Evolutionary conservation across 2,797 vertebrate species (phyloP).

Genomic region (Lerista edwardsae): DNA sequence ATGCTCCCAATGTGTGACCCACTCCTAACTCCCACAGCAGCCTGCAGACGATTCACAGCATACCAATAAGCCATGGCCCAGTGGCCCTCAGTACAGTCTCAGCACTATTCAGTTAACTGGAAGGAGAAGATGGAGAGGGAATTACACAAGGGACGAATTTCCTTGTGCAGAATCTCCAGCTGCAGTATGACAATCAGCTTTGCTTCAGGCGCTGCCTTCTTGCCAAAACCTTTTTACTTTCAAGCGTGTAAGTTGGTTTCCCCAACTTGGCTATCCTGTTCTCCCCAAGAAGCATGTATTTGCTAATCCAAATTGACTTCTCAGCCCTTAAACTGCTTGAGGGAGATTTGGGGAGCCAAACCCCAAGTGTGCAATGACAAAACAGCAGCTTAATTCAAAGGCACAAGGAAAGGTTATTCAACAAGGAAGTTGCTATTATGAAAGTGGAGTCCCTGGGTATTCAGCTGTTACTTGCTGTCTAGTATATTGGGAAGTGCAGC

Average conservation of each 20-base stretch:
- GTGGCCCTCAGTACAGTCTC: too few relatives aligned
- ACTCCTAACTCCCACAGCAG: too few relatives aligned
- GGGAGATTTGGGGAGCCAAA: neutral
- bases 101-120: neutral
- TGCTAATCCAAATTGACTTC: conserved; percentile 39
- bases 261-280: neutral
- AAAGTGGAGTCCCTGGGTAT: neutral
- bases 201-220: neutral
- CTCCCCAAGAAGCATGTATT: conserved; percentile 6
- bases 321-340: conserved; percentile 13
- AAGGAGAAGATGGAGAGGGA: neutral
- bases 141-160: neutral
- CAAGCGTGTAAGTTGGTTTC: neutral
- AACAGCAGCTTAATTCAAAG: conserved; percentile 15
- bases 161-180: neutral
- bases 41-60: too few relatives aligned
- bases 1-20: too few relatives aligned
- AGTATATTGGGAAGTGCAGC: neutral
- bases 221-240: neutral
- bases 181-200: conserved; percentile 1
- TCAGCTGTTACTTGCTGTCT: neutral
- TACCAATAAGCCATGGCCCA: too few relatives aligned
- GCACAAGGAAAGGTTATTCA: neutral
- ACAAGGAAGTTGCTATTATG: neutral
- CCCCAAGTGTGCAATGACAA: conserved; percentile 12